These are phyloP conservation scores for Cardiocondyla obscurior DNA, from an alignment of 1,140 invertebrate species.

Conservation along the genomic window DNA sequence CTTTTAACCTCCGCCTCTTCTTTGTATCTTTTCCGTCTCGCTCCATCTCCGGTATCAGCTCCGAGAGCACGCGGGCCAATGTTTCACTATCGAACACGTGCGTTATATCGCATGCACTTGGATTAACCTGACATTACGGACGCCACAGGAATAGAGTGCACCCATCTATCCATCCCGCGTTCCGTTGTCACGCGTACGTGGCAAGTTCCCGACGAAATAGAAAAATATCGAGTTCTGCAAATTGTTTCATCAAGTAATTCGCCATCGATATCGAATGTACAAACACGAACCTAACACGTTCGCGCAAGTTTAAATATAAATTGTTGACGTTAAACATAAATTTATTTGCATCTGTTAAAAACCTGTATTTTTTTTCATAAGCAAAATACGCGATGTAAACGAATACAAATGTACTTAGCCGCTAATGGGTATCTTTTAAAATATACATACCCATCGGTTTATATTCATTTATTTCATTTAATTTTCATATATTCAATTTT, in stretches of 20 bases:
- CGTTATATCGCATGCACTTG: constrained; percentile 12
- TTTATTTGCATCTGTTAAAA: not conserved
- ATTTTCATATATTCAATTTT: not conserved
- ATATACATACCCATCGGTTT: not conserved
- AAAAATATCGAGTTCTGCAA: constrained; percentile 6
- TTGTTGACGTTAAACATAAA: constrained; percentile 4
- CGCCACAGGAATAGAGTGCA: not conserved
- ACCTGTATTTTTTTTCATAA: not conserved
- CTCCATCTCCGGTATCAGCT: not conserved
- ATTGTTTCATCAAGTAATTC: not conserved
- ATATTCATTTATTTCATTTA: constrained; percentile 1
- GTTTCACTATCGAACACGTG: constrained; percentile 27
- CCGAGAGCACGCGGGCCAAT: not conserved
- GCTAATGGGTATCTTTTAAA: constrained; percentile 8
- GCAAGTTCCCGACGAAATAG: not conserved
- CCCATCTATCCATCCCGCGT: not conserved
- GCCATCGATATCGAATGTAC: not conserved
- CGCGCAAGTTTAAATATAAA: not conserved
- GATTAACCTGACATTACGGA: constrained; percentile 39
- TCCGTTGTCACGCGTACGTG: not conserved
- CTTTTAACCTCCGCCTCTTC: not conserved
- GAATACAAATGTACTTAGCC: not conserved
- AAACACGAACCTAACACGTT: not conserved
- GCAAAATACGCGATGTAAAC: not conserved
- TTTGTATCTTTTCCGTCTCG: not conserved